Percentiles rank a stretch among this genome's conserved stretches.
Evolutionary conservation across 1,140 invertebrate genomes (phyloP).

Genomic region (Pinna nobilis): DNA sequence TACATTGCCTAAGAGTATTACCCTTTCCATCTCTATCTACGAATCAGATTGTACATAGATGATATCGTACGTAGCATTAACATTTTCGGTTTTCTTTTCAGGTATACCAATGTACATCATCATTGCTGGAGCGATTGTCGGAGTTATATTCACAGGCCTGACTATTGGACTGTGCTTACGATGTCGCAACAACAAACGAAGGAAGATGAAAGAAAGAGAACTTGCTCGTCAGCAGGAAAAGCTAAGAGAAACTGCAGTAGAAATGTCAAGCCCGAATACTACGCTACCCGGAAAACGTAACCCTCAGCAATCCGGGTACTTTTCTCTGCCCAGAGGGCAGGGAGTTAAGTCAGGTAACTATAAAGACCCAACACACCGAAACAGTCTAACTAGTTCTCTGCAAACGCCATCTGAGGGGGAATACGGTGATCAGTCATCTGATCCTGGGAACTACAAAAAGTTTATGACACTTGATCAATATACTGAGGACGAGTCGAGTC

Average conservation of each 20-base stretch:
- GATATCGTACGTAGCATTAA: too few relatives aligned
- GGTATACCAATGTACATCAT: conserved; percentile 48
- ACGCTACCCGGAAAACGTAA: conserved; percentile 47
- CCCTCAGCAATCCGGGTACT: conserved; percentile 28
- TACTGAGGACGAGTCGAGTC: conserved; percentile 39
- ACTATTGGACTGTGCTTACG: conserved; percentile 50
- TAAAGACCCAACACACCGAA: conserved; percentile 46
- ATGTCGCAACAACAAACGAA: conserved; percentile 34
- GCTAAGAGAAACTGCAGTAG: conserved; percentile 40
- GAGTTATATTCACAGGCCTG: conserved; percentile 50
- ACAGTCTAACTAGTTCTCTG: conserved; percentile 51
- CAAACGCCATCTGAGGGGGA: conserved; percentile 42
- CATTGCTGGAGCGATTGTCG: conserved; percentile 50
- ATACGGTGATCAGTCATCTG: conserved; percentile 38
- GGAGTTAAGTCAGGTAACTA: conserved; percentile 8
- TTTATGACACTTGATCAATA: conserved; percentile 38
- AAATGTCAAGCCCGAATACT: conserved; percentile 49
- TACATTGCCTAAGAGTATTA: too few relatives aligned
- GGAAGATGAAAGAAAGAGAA: conserved; percentile 46
- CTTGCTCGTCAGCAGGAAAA: conserved; percentile 36
- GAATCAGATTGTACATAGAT: too few relatives aligned
- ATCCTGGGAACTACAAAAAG: conserved; percentile 43
- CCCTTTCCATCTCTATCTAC: too few relatives aligned
- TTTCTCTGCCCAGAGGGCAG: conserved; percentile 23
- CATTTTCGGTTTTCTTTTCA: neutral